A percentile compares a stretch with the other conserved stretches of the same genome.
phyloP scores from a whole-genome alignment of 2,888 invertebrate genomes.

The Cerastis rubricosa region DNA sequence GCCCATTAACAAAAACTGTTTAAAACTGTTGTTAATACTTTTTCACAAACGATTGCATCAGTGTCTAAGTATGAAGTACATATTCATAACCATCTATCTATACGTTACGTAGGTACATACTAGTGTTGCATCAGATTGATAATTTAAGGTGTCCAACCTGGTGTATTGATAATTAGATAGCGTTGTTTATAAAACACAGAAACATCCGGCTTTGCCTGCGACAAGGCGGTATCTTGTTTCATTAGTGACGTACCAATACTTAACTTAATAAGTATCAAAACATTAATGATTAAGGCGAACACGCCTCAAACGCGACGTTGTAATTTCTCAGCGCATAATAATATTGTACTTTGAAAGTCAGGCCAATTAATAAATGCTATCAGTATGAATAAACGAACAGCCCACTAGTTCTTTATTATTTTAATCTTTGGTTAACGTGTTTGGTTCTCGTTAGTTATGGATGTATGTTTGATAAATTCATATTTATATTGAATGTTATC shows the following conservation, averaged over 20 bases:
- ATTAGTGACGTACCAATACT: slow-evolving; percentile 64
- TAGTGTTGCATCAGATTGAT: slow-evolving; percentile 14
- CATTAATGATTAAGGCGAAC: slow-evolving; percentile 66
- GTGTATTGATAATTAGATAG: slow-evolving; percentile 39
- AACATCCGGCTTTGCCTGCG: slow-evolving; percentile 60
- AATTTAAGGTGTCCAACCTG: slow-evolving; percentile 1
- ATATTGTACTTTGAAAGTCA: slow-evolving; percentile 59
- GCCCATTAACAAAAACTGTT: not conserved
- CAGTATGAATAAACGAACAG: slow-evolving; percentile 39
- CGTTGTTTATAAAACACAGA: slow-evolving; percentile 46
- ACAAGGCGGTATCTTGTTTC: slow-evolving; percentile 61
- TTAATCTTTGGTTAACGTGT: slow-evolving; percentile 39
- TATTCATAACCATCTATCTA: not conserved
- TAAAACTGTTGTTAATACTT: not conserved
- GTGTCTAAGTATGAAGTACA: not conserved
- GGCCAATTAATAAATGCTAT: slow-evolving; percentile 59
- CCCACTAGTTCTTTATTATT: slow-evolving; percentile 55
- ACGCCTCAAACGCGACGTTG: slow-evolving; percentile 42
- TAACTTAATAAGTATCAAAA: slow-evolving; percentile 69
- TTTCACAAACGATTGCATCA: not conserved
- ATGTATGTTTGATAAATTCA: slow-evolving; percentile 49
- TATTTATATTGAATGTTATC: slow-evolving; percentile 26
- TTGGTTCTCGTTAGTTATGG: slow-evolving; percentile 35
- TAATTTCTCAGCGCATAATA: slow-evolving; percentile 58
- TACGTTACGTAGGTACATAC: not conserved